A percentile compares a stretch with the other conserved stretches of the same genome.
Evolutionary conservation across 2,113 vertebrate genomes (phyloP).

Genomic region (Dermatemys mawii): DNA sequence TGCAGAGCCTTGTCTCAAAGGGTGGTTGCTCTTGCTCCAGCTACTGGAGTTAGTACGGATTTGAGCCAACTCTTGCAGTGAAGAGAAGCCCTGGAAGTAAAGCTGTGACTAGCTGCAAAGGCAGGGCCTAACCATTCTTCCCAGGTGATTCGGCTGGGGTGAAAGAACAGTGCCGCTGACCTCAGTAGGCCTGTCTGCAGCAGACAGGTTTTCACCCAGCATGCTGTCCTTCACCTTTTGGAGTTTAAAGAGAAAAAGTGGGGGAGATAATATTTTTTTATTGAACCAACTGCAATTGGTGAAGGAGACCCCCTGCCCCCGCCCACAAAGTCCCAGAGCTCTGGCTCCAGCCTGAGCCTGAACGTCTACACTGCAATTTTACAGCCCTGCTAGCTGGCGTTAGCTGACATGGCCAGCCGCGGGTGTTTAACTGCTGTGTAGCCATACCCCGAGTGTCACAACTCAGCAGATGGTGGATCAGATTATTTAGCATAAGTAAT

Average conservation of each 20-base stretch:
- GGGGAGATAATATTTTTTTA: not conserved
- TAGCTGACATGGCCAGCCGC: not conserved
- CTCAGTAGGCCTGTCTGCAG: not conserved
- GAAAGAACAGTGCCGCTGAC: too few species aligned
- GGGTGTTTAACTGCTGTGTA: not conserved
- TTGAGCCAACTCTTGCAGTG: too few species aligned
- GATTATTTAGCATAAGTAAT: too few species aligned
- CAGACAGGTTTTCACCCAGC: not conserved
- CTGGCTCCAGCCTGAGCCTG: too few species aligned
- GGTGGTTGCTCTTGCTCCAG: too few species aligned
- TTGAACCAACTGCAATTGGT: not conserved
- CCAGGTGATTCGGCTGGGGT: not conserved
- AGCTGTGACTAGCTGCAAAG: not conserved
- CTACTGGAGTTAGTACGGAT: too few species aligned
- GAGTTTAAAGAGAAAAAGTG: not conserved
- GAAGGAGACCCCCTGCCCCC: too few species aligned
- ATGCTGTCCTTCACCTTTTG: not conserved
- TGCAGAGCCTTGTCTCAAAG: not conserved
- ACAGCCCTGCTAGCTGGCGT: not conserved
- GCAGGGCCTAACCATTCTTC: not conserved
- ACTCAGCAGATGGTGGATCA: too few species aligned
- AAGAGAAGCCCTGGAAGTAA: not conserved
- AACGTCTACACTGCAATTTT: not conserved
- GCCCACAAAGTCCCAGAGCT: not conserved
- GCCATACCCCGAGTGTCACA: not conserved